Base-by-base conservation (phyloP, 1,140 invertebrate species). In the Cherax quadricarinatus region DNA sequence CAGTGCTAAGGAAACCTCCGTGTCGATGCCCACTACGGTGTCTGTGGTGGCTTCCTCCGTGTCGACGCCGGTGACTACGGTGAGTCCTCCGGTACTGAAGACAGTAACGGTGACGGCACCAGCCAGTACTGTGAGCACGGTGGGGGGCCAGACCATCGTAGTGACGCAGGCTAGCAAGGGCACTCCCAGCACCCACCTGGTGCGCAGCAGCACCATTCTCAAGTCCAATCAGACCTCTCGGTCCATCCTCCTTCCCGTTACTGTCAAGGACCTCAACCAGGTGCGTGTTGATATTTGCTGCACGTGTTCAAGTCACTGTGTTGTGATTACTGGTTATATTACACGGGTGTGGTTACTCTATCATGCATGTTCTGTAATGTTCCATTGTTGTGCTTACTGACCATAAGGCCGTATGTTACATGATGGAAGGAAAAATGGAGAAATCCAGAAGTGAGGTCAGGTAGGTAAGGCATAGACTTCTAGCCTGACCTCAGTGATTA, bases 221-320 rank as follows among this genome's bases (percentile, higher is more conserved):
- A 91, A 91, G 84, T 81, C 90, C 16, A 66, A 53, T 51, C 78
- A 66, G 75, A 24, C 90, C 5, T 87, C 90, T 16, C 53, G 90
- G 30, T 91, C 90, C 60, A 91, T 91, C 75, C 90, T 91, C 21
- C 84, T 91, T 1, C 90, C 90, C n/a, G 90, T 91, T 75, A 91
- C 90, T 14, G 84, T 91, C 75, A 91, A 91, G 83, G 90, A 91
- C 62, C 78, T 91, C 57, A 91, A 91, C 48, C 90, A 91, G 90
- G 90, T 91, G 7, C 0, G 90, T 85, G 14, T 14, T 57, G 53
- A 9, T 9, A 9, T 57, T 57, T 14, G 53, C 53, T 57, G 53
- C 14, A 7, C 4, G 14, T 57, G 53, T 14, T 57, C 30, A 41
- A 41, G 30, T 41, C 30, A 41, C 30, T 41, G 30, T 41, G 30